Percentiles rank a stretch among this genome's conserved stretches.
Evolutionary conservation across 2,888 invertebrate genomes (phyloP).

Genomic region (Tanaodytes sp.): DNA sequence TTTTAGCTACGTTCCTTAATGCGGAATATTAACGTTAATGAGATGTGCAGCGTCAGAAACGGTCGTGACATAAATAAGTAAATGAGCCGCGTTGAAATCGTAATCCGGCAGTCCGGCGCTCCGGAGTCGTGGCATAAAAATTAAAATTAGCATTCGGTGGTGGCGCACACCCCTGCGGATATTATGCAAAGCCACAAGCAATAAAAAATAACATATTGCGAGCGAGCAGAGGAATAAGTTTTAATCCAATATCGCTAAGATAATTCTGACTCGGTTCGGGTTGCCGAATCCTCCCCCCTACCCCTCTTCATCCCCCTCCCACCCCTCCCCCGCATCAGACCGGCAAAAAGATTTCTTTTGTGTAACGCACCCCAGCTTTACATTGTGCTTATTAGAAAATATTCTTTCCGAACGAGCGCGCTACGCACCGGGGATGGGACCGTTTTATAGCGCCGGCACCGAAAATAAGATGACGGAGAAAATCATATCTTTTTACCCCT

Average conservation of each 20-base stretch:
- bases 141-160: conserved; percentile 70
- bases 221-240: conserved; percentile 71
- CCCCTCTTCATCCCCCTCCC: conserved; percentile 34
- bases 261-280: conserved; percentile 64
- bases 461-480: conserved; percentile 33
- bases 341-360: conserved; percentile 70
- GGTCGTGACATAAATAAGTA: conserved; percentile 61
- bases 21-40: conserved; percentile 49
- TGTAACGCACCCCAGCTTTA: conserved; percentile 70
- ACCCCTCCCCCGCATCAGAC: conserved; percentile 38
- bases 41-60: conserved; percentile 49
- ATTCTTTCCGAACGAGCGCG: conserved; percentile 61
- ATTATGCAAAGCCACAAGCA: conserved; percentile 73
- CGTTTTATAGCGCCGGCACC: conserved; percentile 50
- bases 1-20: conserved; percentile 38
- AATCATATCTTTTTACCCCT: conserved; percentile 45
- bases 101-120: conserved; percentile 59
- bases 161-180: conserved; percentile 59
- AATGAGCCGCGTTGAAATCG: conserved; percentile 63
- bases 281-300: conserved; percentile 49
- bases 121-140: conserved; percentile 64
- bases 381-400: conserved; percentile 73
- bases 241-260: conserved; percentile 73
- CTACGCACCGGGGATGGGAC: conserved; percentile 40
- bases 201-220: conserved; percentile 74